phyloP scores from a whole-genome alignment of 2,888 invertebrate species.

The Lasioglossum oenotherae region DNA sequence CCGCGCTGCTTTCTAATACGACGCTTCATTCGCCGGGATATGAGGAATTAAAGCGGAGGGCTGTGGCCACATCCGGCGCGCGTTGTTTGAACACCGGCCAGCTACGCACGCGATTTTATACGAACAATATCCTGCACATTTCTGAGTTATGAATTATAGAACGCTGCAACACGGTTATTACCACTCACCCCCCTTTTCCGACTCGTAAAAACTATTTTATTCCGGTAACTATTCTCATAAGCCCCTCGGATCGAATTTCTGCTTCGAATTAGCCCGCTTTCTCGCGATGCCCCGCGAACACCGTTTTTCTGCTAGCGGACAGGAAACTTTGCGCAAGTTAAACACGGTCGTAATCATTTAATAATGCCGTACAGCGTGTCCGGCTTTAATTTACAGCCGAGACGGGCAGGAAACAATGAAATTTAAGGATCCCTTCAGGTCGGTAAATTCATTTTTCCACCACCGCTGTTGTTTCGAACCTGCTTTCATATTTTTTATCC shows the following conservation, averaged over 20 bases:
- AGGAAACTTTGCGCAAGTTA: background rate
- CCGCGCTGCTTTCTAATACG: background rate
- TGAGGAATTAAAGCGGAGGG: background rate
- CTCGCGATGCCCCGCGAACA: background rate
- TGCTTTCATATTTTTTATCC: background rate
- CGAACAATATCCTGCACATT: constrained; percentile 3
- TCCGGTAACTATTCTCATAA: background rate
- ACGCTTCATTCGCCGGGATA: background rate
- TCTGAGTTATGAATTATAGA: background rate
- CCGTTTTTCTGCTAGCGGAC: background rate
- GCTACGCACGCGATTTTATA: constrained; percentile 5
- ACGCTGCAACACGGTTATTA: background rate
- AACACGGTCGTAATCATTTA: background rate
- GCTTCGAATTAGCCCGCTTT: background rate
- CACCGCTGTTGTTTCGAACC: background rate
- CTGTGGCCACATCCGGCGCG: background rate
- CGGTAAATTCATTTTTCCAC: background rate
- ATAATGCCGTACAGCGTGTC: background rate
- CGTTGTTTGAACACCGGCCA: background rate
- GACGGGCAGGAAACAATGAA: background rate
- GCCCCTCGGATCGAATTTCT: background rate
- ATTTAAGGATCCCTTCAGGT: background rate
- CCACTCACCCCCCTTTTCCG: background rate
- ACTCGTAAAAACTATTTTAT: constrained; percentile 1
- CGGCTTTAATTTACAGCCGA: background rate